These are phyloP conservation scores for Periparus ater DNA, from an alignment of 2,797 vertebrate species.

Conservation along the genomic window DNA sequence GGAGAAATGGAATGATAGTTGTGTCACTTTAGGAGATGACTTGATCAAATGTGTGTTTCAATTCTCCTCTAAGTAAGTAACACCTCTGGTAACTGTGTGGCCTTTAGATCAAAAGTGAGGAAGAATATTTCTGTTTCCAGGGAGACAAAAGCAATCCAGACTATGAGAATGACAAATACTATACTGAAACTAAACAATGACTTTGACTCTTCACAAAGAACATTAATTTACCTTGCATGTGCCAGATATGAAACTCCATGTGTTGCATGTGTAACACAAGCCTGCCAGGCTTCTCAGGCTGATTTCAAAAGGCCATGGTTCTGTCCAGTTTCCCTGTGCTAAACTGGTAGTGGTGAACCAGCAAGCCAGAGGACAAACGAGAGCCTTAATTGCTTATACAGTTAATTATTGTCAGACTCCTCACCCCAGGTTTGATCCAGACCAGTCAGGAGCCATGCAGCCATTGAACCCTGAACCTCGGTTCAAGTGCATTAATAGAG, in stretches of 20 bases:
- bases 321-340: background rate
- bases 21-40: background rate
- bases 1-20: background rate
- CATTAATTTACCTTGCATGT: background rate
- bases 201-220: background rate
- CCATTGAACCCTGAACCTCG: background rate
- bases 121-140: background rate
- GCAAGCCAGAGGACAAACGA: background rate
- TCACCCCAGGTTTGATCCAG: background rate
- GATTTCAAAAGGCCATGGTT: background rate
- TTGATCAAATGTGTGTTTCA: background rate
- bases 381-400: rapidly evolving
- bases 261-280: background rate
- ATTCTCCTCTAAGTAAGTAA: background rate
- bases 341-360: background rate
- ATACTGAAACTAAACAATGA: background rate
- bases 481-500: background rate
- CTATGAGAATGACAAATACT: background rate
- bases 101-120: background rate
- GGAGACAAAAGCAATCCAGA: background rate
- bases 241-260: background rate
- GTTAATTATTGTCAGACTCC: background rate
- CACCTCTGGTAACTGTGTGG: background rate
- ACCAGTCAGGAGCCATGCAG: background rate
- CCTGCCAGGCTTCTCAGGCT: background rate